Percentiles rank a stretch among this genome's conserved stretches.
Evolutionary conservation across 2,113 vertebrate species (phyloP).

Genomic region (Crotalus tigris): DNA sequence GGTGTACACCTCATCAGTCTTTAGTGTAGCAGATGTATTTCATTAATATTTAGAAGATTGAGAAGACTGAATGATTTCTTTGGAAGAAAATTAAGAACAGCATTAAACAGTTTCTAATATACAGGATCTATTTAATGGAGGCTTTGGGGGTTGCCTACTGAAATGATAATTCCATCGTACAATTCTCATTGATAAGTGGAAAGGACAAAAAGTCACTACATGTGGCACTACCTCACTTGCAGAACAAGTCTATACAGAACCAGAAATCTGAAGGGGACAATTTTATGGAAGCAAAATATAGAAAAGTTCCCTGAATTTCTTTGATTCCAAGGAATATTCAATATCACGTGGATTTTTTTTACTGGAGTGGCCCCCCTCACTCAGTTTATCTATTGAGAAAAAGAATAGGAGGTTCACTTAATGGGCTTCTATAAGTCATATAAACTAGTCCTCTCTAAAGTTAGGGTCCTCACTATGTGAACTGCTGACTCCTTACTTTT

Average conservation of each 20-base stretch:
- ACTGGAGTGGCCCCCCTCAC: neutral
- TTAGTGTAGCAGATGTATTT: neutral
- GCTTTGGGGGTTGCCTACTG: neutral
- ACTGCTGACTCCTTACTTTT: neutral
- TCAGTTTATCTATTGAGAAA: neutral
- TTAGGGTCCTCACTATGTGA: neutral
- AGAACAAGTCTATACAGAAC: neutral
- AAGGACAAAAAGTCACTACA: too few relatives aligned
- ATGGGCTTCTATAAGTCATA: neutral
- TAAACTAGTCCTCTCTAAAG: neutral
- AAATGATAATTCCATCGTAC: neutral
- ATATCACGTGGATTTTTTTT: neutral
- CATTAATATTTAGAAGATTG: neutral
- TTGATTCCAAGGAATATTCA: neutral
- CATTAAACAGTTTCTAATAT: neutral
- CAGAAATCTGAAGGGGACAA: neutral
- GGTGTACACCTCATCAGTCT: neutral
- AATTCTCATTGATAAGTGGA: neutral
- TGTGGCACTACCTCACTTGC: neutral
- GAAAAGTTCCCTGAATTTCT: neutral
- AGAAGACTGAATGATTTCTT: neutral
- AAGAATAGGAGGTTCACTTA: neutral
- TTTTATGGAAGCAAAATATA: neutral
- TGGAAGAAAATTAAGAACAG: neutral
- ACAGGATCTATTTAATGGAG: neutral